phyloP scores from a whole-genome alignment of 2,797 vertebrate genomes.

The Xenopus petersii region DNA sequence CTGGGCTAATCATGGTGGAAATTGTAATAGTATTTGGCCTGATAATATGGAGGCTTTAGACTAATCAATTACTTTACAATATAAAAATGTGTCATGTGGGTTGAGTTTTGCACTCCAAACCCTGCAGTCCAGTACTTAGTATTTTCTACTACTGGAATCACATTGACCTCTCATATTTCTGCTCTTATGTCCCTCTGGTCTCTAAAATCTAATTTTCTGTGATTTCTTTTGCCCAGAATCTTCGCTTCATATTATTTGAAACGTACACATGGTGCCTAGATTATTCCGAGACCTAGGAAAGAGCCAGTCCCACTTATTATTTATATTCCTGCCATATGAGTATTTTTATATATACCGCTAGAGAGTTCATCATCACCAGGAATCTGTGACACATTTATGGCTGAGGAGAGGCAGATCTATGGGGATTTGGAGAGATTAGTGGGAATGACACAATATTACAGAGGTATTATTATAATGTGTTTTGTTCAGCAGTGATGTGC shows the following conservation, averaged over 20 bases:
- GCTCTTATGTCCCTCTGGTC: too few relatives aligned
- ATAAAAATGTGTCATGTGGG: too few relatives aligned
- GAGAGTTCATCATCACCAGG: conserved; percentile 22
- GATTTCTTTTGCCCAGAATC: neutral
- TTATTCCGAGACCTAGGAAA: neutral
- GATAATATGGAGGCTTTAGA: too few relatives aligned
- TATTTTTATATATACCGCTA: conserved; percentile 30
- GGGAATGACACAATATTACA: conserved; percentile 55
- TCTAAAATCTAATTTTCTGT: too few relatives aligned
- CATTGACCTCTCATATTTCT: too few relatives aligned
- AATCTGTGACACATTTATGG: conserved; percentile 60
- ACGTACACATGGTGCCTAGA: neutral
- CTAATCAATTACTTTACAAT: too few relatives aligned
- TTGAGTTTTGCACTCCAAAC: too few relatives aligned
- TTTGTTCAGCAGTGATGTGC: conserved; percentile 44
- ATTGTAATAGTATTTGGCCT: too few relatives aligned
- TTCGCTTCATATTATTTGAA: too few relatives aligned
- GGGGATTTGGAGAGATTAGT: conserved; percentile 52
- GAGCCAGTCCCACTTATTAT: neutral
- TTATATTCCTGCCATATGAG: conserved; percentile 11
- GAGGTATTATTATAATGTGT: conserved; percentile 46
- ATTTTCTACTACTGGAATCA: too few relatives aligned
- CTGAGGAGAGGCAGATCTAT: conserved; percentile 52
- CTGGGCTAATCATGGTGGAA: too few relatives aligned
- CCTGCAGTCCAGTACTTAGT: too few relatives aligned